Conservation (phyloP, 2,888 invertebrate genomes). For the Nemoura dubitans region DNA sequence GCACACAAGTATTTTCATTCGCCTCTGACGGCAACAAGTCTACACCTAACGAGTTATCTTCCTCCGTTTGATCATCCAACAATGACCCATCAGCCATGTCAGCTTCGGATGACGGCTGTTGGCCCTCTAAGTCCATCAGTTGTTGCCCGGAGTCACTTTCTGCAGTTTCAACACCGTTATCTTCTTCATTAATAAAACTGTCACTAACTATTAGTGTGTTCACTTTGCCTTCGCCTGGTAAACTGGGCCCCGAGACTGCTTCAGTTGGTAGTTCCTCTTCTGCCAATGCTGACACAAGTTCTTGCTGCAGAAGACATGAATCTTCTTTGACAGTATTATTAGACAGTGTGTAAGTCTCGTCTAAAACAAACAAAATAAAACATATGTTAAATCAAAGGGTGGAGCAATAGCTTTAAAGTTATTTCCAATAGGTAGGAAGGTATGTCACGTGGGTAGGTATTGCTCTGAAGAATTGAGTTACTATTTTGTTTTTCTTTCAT, state of each 20-base stretch:
- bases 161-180: background rate
- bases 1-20: background rate
- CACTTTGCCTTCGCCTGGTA: background rate
- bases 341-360: background rate
- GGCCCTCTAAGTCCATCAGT: background rate
- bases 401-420: too few relatives aligned
- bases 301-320: background rate
- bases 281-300: background rate
- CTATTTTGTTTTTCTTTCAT: too few relatives aligned
- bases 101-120: background rate
- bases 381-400: too few relatives aligned
- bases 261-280: background rate
- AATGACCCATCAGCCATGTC: background rate
- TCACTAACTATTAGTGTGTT: background rate
- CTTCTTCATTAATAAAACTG: background rate
- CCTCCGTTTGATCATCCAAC: background rate
- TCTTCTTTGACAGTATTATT: background rate
- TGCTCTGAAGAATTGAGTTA: too few relatives aligned
- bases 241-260: background rate
- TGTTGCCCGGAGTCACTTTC: background rate
- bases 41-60: background rate
- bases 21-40: background rate
- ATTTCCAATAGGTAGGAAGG: too few relatives aligned
- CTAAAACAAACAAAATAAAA: background rate
- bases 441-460: too few relatives aligned